Evolutionary conservation across 2,888 invertebrate genomes (phyloP), one percentile per base, ranked within the genome.

Genomic region (Caenorhabditis virilis): DNA sequence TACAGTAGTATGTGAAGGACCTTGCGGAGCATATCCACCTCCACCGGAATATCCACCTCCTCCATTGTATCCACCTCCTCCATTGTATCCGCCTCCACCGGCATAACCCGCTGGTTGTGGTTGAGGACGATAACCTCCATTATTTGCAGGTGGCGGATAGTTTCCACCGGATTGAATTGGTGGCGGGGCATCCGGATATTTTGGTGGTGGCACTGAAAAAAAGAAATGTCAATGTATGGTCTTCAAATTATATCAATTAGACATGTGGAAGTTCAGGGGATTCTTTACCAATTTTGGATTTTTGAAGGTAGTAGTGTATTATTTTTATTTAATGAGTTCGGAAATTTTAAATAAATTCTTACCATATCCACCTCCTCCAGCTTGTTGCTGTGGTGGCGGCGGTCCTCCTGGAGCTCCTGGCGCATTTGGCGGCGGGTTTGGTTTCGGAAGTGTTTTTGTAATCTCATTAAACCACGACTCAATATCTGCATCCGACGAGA

Each of bases 401-500:
- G 64, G 63, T 38, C 49, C 43, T 20, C 38, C 53, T 25, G 63
- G 66, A 49, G 56, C 53, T 46, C 52, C 67, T 38, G 43, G 59
- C 30, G 30, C 6, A 30, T 13, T 30, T 13, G 51, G 68, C 15
- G 67, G 71, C 11, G 62, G 69, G 4, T 48, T 47, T 20, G 72
- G 78, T 46, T 77, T 77, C 7, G 81, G 81, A 13, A 81, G 60
- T 15, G 80, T 79, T 52, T 79, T 77, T 18, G 74, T 73, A 41
- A 81, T 81, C 46, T 78, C 80, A 16, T 30, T 60, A 56, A 81
- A 79, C 81, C 81, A 81, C 13, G 69, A 50, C 76, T 80, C 80
- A 25, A 80, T 65, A 43, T 81, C 79, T 7, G 67, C 53, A 49
- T 80, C 81, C 2, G 77, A 78, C 15, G 71, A 66, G 55, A 80